These are phyloP conservation scores for Petrocephalus zakoni DNA, from an alignment of 2,113 vertebrate genomes.

Conservation along the genomic window DNA sequence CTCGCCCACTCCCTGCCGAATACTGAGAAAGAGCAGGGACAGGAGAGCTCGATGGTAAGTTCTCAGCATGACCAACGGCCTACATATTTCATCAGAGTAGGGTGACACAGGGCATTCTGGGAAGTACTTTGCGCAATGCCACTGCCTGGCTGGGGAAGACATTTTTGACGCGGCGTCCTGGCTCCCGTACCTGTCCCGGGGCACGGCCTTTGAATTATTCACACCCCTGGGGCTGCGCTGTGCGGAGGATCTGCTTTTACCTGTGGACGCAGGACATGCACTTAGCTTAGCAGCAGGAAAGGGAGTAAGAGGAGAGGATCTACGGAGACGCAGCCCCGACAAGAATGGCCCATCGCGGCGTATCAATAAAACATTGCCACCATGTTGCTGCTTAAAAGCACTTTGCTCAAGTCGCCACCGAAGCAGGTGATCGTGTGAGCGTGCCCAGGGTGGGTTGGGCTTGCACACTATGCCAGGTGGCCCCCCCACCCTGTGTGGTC, in stretches of 20 bases:
- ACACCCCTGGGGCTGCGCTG: conserved; percentile 65
- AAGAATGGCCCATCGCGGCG: neutral
- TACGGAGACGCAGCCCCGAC: neutral
- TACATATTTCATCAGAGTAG: conserved; percentile 72
- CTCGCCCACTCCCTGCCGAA: conserved; percentile 45
- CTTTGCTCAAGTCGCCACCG: neutral
- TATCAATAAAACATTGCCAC: conserved; percentile 15
- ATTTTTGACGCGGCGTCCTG: conserved; percentile 42
- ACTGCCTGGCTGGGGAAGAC: conserved; percentile 24
- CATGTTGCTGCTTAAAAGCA: neutral
- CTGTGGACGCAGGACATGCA: conserved; percentile 65
- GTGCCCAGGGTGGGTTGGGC: neutral
- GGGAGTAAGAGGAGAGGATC: neutral
- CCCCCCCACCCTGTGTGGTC: neutral
- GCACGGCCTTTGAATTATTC: conserved; percentile 80
- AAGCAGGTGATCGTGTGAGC: neutral
- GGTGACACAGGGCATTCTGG: conserved; percentile 59
- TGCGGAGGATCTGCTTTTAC: conserved; percentile 63
- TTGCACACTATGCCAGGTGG: neutral
- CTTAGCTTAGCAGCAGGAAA: conserved; percentile 49
- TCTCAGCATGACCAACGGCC: conserved; percentile 59
- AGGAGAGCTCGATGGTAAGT: conserved; percentile 22
- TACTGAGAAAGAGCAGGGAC: conserved; percentile 24
- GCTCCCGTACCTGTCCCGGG: conserved; percentile 88
- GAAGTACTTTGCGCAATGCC: conserved; percentile 56